Evolutionary conservation across 2,797 vertebrate species (phyloP).

Genomic region (Falco rusticolus): DNA sequence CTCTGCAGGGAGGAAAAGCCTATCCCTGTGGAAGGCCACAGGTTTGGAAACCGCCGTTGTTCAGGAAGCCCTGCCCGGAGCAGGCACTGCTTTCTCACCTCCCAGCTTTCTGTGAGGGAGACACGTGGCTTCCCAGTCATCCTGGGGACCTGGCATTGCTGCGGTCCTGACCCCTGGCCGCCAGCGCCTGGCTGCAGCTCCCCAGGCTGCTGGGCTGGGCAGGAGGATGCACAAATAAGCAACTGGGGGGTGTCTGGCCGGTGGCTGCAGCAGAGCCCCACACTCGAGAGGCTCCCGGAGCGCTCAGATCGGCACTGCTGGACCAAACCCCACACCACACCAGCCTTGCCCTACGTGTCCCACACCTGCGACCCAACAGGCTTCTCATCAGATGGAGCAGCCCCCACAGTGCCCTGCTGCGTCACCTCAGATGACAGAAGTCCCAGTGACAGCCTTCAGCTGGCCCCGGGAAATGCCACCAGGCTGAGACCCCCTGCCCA

Average conservation of each 20-base stretch:
- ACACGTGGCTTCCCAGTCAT: background rate
- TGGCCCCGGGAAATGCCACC: background rate
- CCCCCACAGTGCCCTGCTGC: accelerated
- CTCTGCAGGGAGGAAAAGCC: background rate
- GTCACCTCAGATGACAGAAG: background rate
- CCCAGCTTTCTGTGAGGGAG: background rate
- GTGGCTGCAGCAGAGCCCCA: background rate
- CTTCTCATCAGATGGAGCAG: background rate
- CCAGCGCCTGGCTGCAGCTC: background rate
- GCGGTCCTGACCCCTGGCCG: background rate
- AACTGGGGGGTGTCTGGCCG: accelerated
- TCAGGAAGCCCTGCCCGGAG: background rate
- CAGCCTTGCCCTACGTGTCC: background rate
- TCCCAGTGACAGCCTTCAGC: accelerated
- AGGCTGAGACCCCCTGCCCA: background rate
- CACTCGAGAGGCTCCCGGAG: background rate
- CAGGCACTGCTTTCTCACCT: background rate
- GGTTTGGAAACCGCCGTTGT: background rate
- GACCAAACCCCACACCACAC: background rate
- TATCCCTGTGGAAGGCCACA: background rate
- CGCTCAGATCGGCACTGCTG: accelerated
- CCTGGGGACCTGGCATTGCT: background rate
- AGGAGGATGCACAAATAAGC: background rate
- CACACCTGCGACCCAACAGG: background rate
- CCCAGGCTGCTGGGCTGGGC: background rate